Evolutionary conservation across 2,113 vertebrate genomes (phyloP), one percentile per base, ranked within the genome.

Genomic region (Scophthalmus maximus): DNA sequence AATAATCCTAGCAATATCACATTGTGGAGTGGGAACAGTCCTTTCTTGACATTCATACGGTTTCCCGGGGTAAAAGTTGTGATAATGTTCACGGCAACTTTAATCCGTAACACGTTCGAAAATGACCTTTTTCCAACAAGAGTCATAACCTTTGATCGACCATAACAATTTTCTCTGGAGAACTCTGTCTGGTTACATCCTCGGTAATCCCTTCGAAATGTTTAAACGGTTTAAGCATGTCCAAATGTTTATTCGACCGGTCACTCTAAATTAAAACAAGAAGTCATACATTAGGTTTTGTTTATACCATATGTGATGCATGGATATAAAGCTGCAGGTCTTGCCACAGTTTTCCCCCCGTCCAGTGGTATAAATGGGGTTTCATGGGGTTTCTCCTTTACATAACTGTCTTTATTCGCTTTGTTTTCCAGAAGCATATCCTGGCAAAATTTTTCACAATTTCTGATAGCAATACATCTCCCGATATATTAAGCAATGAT

Each of bases 241-340:
- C 72, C 47, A 63, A 79, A 56, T 82, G 73, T 84, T 79, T 77
- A 82, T 68, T 58, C 27, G 52, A 82, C 34, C 9, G 47, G 51
- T 84, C 79, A 72, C 17, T 61, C 51, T 60, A 52, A 74, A 57
- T 78, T 65, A 57, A 57, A 81, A 68, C 70, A 75, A 67, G 51
- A 80, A 71, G 78, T 65, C 62, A 57, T 73, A 52, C 10, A 2
- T 80, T 44, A 47, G 64, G 32, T 50, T 64, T 74, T 75, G 73
- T 82, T 42, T 71, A 78, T 61, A 79, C 29, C 49, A 60, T 38
- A 47, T 62, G 65, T 77, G 65, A 74, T 57, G 73, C 42, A 82
- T 73, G 72, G 74, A 71, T 47, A 22, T 32, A 57, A 64, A 20
- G 22, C 56, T 51, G 40, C 34, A 18, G 26, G 26, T 62, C 73